Percentiles rank a stretch among this genome's conserved stretches.
Evolutionary conservation across 2,888 invertebrate genomes (phyloP).

Genomic region (Mactromeris polynyma): DNA sequence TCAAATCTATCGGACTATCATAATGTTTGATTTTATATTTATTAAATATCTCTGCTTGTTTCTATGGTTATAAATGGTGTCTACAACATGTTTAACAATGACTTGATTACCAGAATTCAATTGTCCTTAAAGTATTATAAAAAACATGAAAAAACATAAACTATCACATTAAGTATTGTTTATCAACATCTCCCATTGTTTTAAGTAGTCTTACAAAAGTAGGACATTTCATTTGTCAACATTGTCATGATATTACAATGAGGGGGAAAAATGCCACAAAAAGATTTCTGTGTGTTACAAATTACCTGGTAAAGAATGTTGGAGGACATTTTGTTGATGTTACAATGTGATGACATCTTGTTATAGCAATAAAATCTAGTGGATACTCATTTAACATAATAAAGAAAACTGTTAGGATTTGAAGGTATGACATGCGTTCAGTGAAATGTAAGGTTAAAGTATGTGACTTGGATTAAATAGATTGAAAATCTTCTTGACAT

Average conservation of each 20-base stretch:
- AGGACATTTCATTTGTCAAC: constrained; percentile 24
- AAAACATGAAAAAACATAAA: neutral
- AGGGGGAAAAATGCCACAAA: neutral
- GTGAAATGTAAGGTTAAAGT: neutral
- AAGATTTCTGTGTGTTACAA: constrained; percentile 29
- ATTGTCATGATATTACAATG: constrained; percentile 16
- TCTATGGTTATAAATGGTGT: no score
- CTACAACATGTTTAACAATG: no score
- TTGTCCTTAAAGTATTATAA: no score
- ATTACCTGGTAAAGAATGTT: constrained; percentile 46
- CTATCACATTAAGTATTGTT: neutral
- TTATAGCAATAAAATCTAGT: constrained; percentile 22
- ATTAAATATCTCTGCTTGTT: no score
- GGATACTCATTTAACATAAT: constrained; percentile 41
- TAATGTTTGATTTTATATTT: no score
- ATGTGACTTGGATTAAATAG: constrained; percentile 22
- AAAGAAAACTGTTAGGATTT: constrained; percentile 23
- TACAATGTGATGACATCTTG: constrained; percentile 31
- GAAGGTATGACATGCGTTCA: neutral
- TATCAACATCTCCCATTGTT: neutral
- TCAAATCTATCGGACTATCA: no score
- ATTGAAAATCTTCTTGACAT: neutral
- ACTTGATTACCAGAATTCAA: no score
- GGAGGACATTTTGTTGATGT: constrained; percentile 32
- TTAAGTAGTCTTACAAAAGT: neutral